Evolutionary conservation across 2,797 vertebrate species (phyloP).

Genomic region (Astyanax mexicanus): DNA sequence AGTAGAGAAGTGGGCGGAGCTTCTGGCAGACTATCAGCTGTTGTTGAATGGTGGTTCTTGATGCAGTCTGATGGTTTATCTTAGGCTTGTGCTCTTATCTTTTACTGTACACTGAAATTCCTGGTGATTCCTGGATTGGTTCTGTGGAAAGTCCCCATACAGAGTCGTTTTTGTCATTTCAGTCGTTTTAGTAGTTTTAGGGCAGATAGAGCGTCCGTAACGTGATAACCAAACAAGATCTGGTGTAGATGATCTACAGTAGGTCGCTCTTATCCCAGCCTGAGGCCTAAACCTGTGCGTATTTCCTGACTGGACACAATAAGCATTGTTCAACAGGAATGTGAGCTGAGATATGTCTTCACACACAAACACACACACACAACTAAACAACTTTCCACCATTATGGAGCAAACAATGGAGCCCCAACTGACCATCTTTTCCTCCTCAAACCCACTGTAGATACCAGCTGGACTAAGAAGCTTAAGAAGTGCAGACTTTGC

Average conservation of each 20-base stretch:
- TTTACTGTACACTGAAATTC: no score
- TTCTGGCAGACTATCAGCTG: no score
- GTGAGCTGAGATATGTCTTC: conserved; percentile 59
- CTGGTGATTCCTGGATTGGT: no score
- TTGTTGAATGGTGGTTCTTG: no score
- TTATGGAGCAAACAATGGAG: not conserved
- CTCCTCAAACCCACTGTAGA: not conserved
- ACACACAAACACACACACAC: conserved; percentile 49
- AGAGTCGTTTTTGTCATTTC: not conserved
- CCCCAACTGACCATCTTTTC: not conserved
- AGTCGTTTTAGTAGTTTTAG: no score
- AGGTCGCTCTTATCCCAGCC: not conserved
- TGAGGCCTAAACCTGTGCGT: conserved; percentile 29
- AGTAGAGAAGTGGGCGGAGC: no score
- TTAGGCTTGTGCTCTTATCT: no score
- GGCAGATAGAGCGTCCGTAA: not conserved
- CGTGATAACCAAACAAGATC: not conserved
- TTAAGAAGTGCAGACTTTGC: not conserved
- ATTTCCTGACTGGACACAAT: conserved; percentile 69
- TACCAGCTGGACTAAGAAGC: no score
- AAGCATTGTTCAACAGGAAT: conserved; percentile 70
- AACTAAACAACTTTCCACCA: conserved; percentile 8
- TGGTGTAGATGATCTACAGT: conserved; percentile 35
- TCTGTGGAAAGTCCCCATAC: not conserved
- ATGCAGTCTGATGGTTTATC: no score